Conservation (phyloP, 2,888 invertebrate genomes). For the Tetragonula carbonaria region DNA sequence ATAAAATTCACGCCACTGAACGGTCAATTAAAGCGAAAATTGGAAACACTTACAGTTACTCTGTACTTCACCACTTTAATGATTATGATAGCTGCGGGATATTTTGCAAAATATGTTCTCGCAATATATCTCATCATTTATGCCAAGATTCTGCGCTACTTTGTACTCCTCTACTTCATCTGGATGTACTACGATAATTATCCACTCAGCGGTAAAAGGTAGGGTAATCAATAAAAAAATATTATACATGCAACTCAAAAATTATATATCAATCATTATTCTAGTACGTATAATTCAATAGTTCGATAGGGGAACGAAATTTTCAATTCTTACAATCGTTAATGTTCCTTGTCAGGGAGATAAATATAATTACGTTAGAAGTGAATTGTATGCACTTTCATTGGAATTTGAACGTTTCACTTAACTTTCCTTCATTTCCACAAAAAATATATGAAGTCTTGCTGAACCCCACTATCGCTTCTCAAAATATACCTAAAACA, state of each 20-base stretch:
- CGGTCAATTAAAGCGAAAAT: slow-evolving; percentile 86
- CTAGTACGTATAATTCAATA: too few species aligned
- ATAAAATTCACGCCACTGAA: slow-evolving; percentile 89
- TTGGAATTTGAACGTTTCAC: too few species aligned
- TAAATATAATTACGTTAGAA: too few species aligned
- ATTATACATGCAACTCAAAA: slow-evolving; percentile 82
- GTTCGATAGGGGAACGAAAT: too few species aligned
- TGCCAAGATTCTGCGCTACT: neutral
- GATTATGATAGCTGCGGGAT: slow-evolving; percentile 88
- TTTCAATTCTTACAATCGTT: too few species aligned
- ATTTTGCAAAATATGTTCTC: slow-evolving; percentile 81
- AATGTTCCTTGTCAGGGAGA: too few species aligned
- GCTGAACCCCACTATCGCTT: too few species aligned
- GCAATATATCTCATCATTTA: neutral
- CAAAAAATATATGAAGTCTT: too few species aligned
- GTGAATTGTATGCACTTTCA: too few species aligned
- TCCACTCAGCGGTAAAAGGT: too few species aligned
- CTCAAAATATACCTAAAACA: too few species aligned
- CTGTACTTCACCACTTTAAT: slow-evolving; percentile 84
- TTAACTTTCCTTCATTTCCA: too few species aligned
- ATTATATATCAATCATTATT: slow-evolving; percentile 58
- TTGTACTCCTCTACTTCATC: neutral
- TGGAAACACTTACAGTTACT: neutral
- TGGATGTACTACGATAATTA: neutral
- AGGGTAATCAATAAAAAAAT: slow-evolving; percentile 51